Conservation (phyloP, 1,140 invertebrate species). For the Leucophenga varia region DNA sequence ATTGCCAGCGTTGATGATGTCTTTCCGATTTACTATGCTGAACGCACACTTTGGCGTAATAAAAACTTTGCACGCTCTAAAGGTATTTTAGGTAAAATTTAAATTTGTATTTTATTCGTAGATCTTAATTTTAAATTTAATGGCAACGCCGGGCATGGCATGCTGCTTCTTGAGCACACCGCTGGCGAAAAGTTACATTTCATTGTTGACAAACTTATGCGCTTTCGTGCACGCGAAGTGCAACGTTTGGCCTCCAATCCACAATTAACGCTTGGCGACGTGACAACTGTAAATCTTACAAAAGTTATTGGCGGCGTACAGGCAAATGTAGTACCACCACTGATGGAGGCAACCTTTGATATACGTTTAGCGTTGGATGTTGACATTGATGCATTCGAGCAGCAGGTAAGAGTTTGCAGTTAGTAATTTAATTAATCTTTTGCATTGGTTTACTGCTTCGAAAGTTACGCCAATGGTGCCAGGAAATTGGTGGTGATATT, state of each 20-base stretch:
- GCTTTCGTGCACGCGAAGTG: slow-evolving; percentile 69
- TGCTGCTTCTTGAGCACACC: slow-evolving; percentile 74
- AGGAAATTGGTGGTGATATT: slow-evolving; percentile 78
- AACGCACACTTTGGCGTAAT: slow-evolving; percentile 71
- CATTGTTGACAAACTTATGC: slow-evolving; percentile 76
- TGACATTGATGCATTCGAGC: slow-evolving; percentile 72
- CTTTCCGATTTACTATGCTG: slow-evolving; percentile 75
- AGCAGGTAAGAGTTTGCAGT: slow-evolving; percentile 83
- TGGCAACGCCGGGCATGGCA: slow-evolving; percentile 85
- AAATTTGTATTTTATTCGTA: too few relatives aligned
- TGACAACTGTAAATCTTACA: slow-evolving; percentile 86
- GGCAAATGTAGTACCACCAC: slow-evolving; percentile 84
- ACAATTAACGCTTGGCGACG: slow-evolving; percentile 73
- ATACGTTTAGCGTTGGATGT: slow-evolving; percentile 73
- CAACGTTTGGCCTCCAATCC: slow-evolving; percentile 67
- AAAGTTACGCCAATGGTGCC: slow-evolving; percentile 70
- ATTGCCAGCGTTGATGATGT: slow-evolving; percentile 65
- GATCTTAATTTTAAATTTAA: slow-evolving; percentile 34
- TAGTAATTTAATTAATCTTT: slow-evolving; percentile 87
- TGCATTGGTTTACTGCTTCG: slow-evolving; percentile 67
- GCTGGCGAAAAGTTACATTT: slow-evolving; percentile 80
- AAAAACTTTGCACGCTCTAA: slow-evolving; percentile 70
- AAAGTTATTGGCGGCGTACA: slow-evolving; percentile 85
- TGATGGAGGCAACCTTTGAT: slow-evolving; percentile 77
- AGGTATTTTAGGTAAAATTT: too few relatives aligned